These are phyloP conservation scores for Lepidurus arcticus DNA, from an alignment of 1,140 invertebrate genomes.

Conservation along the genomic window DNA sequence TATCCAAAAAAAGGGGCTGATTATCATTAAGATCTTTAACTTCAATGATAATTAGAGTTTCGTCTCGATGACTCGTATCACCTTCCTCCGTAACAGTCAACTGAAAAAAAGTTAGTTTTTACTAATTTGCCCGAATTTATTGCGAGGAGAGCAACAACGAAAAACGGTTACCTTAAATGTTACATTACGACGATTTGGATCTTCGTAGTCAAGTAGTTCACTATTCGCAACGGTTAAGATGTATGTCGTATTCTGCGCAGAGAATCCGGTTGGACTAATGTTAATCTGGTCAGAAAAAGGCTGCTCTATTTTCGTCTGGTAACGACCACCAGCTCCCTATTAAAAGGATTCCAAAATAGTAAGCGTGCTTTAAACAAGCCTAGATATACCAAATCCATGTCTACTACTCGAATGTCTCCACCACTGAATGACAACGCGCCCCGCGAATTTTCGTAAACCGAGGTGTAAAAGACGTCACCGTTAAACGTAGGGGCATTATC, in stretches of 20 bases:
- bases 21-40: slow-evolving; percentile 28
- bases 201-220: slow-evolving; percentile 22
- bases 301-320: not conserved
- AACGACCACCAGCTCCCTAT: slow-evolving; percentile 6
- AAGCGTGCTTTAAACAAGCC: not conserved
- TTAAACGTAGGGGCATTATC: not conserved
- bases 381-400: slow-evolving; percentile 23
- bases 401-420: slow-evolving; percentile 16
- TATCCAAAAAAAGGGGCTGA: not conserved
- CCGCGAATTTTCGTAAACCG: slow-evolving; percentile 2
- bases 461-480: not conserved
- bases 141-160: too few relatives aligned
- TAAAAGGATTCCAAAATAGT: not conserved
- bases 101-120: not conserved
- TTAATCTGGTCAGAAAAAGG: not conserved
- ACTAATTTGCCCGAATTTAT: not conserved
- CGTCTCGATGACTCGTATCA: not conserved
- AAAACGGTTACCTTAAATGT: not conserved
- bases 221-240: slow-evolving; percentile 1
- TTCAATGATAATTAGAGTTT: not conserved
- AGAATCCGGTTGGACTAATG: slow-evolving; percentile 12
- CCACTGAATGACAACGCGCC: not conserved
- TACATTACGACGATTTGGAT: not conserved
- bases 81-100: slow-evolving; percentile 8
- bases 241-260: slow-evolving; percentile 3